Base-by-base conservation (phyloP, 2,113 vertebrate genomes). In the Prolemur simus region DNA sequence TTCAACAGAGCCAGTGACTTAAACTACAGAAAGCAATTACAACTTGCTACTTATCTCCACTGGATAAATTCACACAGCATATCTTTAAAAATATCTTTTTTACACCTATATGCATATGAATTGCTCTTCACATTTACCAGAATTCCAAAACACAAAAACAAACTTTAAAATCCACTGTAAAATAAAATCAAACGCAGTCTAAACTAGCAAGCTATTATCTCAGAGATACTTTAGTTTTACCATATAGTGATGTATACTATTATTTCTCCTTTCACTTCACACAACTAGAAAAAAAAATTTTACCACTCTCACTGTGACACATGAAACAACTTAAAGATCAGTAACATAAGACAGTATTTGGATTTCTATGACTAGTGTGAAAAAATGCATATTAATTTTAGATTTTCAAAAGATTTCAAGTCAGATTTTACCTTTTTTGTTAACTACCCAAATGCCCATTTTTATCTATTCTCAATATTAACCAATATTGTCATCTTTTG, bases 241-340 rank as follows among this genome's bases (percentile, higher is more conserved):
- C 5, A 52, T 20, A 60, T 18, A 52, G 47, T 34, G 49, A 91
- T 52, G 0, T 34, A 39, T 74, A 25, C 25, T 56, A 81, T 13
- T 73, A 42, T 58, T 60, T 63, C 18, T 92, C 87, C 8, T 94
- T 63, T 39, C 13, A 39, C n/a, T 84, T 92, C n/a, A 49, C 9
- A 60, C 52, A 81, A 85, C 25, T n/a, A 80, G 37, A 80, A 95
- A 85, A 88, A 87, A 87, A 34, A 15, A 1, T 14, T 32, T 74
- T 77, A 83, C 21, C n/a, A 81, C 11, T 87, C 52, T 81, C 23
- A 25, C 12, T 73, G 3, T 56, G 27, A 93, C 73, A 86, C 25
- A 68, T 39, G 39, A 92, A 89, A 66, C 14, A 81, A 95, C 21
- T 45, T 83, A 94, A 94, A 86, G 29, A 60, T 56, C 20, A 86